A percentile compares a stretch with the other conserved stretches of the same genome.
phyloP scores from a whole-genome alignment of 2,888 invertebrate genomes.

The Phytoseiulus persimilis region DNA sequence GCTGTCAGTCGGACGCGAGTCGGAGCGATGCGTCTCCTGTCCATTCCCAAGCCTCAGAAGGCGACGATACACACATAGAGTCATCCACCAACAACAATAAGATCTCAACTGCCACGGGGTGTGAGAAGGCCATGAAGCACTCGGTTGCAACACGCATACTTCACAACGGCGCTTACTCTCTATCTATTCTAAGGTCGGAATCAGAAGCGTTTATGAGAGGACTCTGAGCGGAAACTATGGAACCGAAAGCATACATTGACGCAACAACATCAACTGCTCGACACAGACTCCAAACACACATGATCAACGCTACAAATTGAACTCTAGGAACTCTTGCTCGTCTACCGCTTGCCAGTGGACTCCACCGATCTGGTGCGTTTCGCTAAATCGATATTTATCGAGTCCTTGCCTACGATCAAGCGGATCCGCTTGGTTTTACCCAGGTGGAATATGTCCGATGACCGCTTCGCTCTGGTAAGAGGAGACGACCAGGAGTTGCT shows the following conservation, averaged over 20 bases:
- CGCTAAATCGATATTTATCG: constrained; percentile 77
- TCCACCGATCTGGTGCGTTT: constrained; percentile 25
- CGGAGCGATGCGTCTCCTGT: too few relatives aligned
- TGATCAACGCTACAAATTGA: not conserved
- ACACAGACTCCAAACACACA: not conserved
- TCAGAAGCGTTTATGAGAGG: not conserved
- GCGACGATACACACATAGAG: too few relatives aligned
- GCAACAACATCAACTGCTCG: not conserved
- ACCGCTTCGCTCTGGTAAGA: not conserved
- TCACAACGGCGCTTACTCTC: not conserved
- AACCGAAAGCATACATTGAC: not conserved
- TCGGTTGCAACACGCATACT: not conserved
- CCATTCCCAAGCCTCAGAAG: too few relatives aligned
- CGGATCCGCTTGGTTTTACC: constrained; percentile 69
- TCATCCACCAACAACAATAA: too few relatives aligned
- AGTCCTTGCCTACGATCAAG: constrained; percentile 78
- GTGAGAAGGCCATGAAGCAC: too few relatives aligned
- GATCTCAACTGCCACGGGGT: too few relatives aligned
- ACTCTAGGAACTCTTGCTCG: not conserved
- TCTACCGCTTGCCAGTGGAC: not conserved
- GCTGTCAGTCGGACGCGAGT: too few relatives aligned
- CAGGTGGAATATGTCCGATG: constrained; percentile 25
- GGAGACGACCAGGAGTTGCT: constrained; percentile 20
- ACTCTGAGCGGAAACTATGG: too few relatives aligned
- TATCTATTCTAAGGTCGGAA: not conserved